These are phyloP conservation scores for Lycophotia porphyrea DNA, from an alignment of 2,888 invertebrate species.

Conservation along the genomic window DNA sequence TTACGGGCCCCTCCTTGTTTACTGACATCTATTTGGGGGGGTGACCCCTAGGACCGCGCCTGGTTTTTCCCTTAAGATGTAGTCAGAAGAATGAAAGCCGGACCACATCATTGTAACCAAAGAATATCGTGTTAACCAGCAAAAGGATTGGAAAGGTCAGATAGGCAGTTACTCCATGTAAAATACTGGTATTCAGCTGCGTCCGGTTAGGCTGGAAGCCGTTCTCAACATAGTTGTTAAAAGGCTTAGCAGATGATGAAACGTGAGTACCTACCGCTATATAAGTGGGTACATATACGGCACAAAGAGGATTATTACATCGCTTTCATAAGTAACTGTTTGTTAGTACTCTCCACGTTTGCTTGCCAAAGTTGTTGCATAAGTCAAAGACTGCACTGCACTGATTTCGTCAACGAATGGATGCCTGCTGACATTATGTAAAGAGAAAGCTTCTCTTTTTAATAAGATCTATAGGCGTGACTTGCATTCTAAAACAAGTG, in stretches of 20 bases:
- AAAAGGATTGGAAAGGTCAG: neutral
- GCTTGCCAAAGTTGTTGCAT: slow-evolving; percentile 79
- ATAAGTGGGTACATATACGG: slow-evolving; percentile 4
- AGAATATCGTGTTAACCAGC: neutral
- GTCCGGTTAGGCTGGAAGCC: neutral
- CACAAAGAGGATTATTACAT: slow-evolving; percentile 46
- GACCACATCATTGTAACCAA: neutral
- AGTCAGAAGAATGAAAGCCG: neutral
- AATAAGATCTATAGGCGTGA: slow-evolving; percentile 74
- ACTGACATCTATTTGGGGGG: too few species aligned
- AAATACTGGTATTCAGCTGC: neutral
- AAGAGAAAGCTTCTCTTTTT: slow-evolving; percentile 83
- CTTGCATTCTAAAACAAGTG: slow-evolving; percentile 45
- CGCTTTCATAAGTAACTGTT: slow-evolving; percentile 51
- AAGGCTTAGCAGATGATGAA: neutral
- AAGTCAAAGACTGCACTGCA: slow-evolving; percentile 80
- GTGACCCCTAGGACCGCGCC: too few species aligned
- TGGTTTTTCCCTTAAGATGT: neutral
- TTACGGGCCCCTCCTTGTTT: too few species aligned
- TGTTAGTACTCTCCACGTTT: slow-evolving; percentile 71
- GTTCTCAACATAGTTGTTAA: neutral
- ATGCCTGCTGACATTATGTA: slow-evolving; percentile 81
- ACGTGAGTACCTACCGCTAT: slow-evolving; percentile 3
- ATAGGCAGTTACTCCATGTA: neutral
- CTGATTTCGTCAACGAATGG: slow-evolving; percentile 86